Percentiles rank a stretch among this genome's conserved stretches.
Evolutionary conservation across 2,113 vertebrate genomes (phyloP).

Genomic region (Hippocampus barbouri): DNA sequence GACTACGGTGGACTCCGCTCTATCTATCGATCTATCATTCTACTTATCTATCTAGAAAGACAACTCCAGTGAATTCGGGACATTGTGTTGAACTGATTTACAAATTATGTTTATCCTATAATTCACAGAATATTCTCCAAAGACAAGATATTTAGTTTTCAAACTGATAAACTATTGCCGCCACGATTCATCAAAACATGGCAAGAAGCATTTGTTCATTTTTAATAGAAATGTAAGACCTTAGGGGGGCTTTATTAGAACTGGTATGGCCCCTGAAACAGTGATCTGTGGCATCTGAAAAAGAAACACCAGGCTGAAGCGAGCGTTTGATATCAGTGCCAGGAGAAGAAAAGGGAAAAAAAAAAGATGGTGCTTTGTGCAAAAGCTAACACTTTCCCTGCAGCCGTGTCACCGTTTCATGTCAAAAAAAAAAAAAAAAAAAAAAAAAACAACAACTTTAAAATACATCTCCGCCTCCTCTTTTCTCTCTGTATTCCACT

Average conservation of each 20-base stretch:
- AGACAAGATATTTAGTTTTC: no score
- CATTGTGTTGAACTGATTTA: no score
- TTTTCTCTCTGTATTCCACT: slow-evolving; percentile 29
- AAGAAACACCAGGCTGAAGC: slow-evolving; percentile 22
- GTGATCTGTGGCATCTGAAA: not conserved
- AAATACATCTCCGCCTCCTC: slow-evolving; percentile 41
- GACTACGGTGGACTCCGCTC: not conserved
- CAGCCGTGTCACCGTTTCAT: slow-evolving; percentile 59
- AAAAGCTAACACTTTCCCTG: slow-evolving; percentile 51
- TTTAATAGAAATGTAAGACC: slow-evolving; percentile 1
- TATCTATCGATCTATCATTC: no score
- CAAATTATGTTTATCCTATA: no score
- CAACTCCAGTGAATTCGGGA: no score
- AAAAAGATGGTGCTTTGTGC: slow-evolving; percentile 44
- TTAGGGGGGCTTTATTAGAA: not conserved
- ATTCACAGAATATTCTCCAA: no score
- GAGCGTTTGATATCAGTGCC: slow-evolving; percentile 53
- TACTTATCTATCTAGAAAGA: no score
- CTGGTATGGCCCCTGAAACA: not conserved
- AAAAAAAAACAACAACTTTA: slow-evolving; percentile 26
- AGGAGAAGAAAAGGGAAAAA: slow-evolving; percentile 47
- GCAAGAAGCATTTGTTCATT: not conserved
- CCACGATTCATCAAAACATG: not conserved
- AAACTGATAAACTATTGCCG: no score
- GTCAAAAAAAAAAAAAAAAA: slow-evolving; percentile 3